These are phyloP conservation scores for Trochalopteron elliotii DNA, from an alignment of 2,113 vertebrate genomes.

Conservation along the genomic window DNA sequence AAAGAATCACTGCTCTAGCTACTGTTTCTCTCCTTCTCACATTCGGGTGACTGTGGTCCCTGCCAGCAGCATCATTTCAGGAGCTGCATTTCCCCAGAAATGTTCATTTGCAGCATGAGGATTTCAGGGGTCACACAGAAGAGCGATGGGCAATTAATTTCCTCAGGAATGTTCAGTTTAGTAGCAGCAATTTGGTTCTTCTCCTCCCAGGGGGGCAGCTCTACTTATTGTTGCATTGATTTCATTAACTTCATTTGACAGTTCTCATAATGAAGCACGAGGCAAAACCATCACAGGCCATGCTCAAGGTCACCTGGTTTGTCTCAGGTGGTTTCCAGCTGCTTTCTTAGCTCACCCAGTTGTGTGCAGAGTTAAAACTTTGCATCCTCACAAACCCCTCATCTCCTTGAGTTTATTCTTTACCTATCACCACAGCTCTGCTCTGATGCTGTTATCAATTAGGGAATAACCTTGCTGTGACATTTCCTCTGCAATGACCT, in stretches of 20 bases:
- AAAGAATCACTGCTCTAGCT: background rate
- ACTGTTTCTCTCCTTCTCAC: background rate
- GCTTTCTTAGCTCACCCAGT: background rate
- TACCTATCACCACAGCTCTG: background rate
- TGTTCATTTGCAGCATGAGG: background rate
- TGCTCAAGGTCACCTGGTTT: background rate
- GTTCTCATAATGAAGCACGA: background rate
- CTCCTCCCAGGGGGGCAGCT: background rate
- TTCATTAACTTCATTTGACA: background rate
- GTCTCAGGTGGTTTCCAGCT: conserved; percentile 16
- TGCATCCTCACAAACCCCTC: background rate
- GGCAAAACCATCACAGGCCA: background rate
- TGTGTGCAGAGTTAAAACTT: background rate
- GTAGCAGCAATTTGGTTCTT: conserved; percentile 2
- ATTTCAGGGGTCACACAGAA: background rate
- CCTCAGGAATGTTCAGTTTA: background rate
- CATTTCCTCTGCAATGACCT: background rate
- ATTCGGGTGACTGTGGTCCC: background rate
- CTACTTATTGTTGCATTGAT: background rate
- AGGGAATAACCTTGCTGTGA: background rate
- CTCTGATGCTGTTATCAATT: background rate
- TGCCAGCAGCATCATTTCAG: background rate
- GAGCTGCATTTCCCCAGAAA: background rate
- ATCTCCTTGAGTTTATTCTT: background rate
- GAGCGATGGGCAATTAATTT: conserved; percentile 19